Percentiles rank a stretch among this genome's conserved stretches.
These are phyloP conservation scores for Ammodytes dubius DNA, from an alignment of 2,113 vertebrate genomes.

Conservation along the genomic window DNA sequence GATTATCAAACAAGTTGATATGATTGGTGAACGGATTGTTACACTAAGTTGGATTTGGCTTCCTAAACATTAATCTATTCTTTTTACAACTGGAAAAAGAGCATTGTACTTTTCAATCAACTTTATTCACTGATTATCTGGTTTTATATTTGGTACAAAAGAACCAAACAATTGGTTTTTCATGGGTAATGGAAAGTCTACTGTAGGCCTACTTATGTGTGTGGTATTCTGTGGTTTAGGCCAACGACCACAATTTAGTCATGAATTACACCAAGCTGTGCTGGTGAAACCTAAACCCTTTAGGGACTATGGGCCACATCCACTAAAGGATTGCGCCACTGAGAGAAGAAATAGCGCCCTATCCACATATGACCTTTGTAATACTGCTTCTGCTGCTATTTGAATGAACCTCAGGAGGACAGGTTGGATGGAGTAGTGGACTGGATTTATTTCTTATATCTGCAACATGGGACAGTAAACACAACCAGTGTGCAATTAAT, in stretches of 20 bases:
- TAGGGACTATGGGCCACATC: neutral
- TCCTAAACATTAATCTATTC: neutral
- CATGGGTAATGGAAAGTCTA: neutral
- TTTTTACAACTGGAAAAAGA: neutral
- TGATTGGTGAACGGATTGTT: neutral
- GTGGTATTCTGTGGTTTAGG: neutral
- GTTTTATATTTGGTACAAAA: neutral
- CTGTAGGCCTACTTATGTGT: neutral
- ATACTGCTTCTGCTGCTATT: no score
- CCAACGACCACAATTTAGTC: neutral
- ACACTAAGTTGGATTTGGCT: neutral
- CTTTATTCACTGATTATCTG: neutral
- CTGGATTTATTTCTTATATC: no score
- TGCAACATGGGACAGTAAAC: no score
- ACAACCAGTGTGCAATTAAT: no score
- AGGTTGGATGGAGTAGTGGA: no score
- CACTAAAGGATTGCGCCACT: no score
- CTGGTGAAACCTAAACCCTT: neutral
- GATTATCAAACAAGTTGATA: neutral
- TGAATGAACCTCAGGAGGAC: no score
- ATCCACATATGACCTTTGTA: no score
- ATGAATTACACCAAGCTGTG: slow-evolving; percentile 1
- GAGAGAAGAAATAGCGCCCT: no score
- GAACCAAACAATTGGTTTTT: neutral
- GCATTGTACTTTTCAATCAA: no score